phyloP scores from a whole-genome alignment of 2,797 vertebrate species.

The Gymnocypris eckloni region DNA sequence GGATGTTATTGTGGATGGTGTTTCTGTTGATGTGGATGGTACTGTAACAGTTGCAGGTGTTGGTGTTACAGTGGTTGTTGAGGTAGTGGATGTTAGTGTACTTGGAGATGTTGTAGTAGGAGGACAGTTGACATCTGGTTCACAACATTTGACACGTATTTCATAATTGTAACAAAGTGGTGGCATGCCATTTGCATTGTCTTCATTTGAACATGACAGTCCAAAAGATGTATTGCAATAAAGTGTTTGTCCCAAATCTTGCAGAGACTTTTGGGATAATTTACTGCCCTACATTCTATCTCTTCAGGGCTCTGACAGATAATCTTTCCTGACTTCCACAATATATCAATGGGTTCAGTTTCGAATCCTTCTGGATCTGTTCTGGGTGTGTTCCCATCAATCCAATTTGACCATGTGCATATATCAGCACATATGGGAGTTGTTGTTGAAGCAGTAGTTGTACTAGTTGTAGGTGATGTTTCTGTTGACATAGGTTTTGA shows the following conservation, averaged over 20 bases:
- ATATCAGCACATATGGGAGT: too few relatives aligned
- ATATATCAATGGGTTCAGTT: constrained; percentile 75
- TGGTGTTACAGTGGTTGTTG: not conserved
- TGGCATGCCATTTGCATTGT: constrained; percentile 66
- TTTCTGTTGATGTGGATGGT: too few relatives aligned
- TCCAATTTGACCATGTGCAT: constrained; percentile 82
- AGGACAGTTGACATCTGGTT: not conserved
- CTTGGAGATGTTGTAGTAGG: not conserved
- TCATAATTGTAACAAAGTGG: constrained; percentile 79
- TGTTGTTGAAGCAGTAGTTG: too few relatives aligned
- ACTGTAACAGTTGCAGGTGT: not conserved
- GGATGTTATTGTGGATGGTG: too few relatives aligned
- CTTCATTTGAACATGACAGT: constrained; percentile 70
- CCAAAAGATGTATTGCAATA: constrained; percentile 74
- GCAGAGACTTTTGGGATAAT: constrained; percentile 57
- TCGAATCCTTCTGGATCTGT: constrained; percentile 72
- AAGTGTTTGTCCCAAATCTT: constrained; percentile 70
- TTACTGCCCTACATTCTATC: constrained; percentile 79
- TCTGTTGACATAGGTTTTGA: too few relatives aligned
- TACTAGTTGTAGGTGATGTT: not conserved
- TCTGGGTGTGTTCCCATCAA: constrained; percentile 66
- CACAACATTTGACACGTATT: constrained; percentile 79
- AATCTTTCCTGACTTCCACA: constrained; percentile 68
- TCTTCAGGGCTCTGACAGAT: constrained; percentile 69
- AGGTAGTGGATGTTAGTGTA: constrained; percentile 4